phyloP scores from a whole-genome alignment of 2,888 invertebrate species.

The Nephrotoma flavescens region DNA sequence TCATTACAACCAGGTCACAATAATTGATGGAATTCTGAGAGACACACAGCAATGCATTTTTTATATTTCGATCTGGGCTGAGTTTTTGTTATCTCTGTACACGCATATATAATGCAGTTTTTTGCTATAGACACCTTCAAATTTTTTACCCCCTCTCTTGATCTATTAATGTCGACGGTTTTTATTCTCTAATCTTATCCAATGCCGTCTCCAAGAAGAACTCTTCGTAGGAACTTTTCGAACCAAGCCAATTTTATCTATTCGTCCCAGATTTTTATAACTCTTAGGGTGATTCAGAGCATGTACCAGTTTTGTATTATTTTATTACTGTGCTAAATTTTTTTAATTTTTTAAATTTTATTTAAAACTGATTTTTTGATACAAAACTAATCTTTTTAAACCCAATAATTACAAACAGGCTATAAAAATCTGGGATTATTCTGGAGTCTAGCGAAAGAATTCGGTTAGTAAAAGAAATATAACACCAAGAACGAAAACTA shows the following conservation, averaged over 20 bases:
- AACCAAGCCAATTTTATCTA: background rate
- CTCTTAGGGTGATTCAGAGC: background rate
- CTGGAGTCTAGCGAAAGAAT: constrained; percentile 14
- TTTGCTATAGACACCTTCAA: too few relatives aligned
- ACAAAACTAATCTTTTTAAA: constrained; percentile 1
- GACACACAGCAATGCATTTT: too few relatives aligned
- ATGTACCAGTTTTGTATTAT: background rate
- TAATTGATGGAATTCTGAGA: too few relatives aligned
- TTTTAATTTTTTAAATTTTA: background rate
- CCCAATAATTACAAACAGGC: constrained; percentile 9
- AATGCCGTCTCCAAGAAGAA: too few relatives aligned
- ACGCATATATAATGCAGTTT: too few relatives aligned
- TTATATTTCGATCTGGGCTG: too few relatives aligned
- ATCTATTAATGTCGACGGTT: too few relatives aligned
- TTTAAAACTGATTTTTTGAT: background rate
- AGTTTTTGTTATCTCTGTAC: too few relatives aligned
- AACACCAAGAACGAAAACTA: background rate
- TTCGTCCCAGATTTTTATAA: constrained; percentile 6
- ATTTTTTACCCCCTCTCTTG: too few relatives aligned
- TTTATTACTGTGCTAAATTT: background rate
- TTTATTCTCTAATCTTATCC: too few relatives aligned
- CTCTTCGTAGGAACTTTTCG: too few relatives aligned
- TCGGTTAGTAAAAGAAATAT: constrained; percentile 11
- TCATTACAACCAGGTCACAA: too few relatives aligned
- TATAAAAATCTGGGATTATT: constrained; percentile 11